phyloP scores from a whole-genome alignment of 2,113 vertebrate genomes.

The Mustela lutreola region DNA sequence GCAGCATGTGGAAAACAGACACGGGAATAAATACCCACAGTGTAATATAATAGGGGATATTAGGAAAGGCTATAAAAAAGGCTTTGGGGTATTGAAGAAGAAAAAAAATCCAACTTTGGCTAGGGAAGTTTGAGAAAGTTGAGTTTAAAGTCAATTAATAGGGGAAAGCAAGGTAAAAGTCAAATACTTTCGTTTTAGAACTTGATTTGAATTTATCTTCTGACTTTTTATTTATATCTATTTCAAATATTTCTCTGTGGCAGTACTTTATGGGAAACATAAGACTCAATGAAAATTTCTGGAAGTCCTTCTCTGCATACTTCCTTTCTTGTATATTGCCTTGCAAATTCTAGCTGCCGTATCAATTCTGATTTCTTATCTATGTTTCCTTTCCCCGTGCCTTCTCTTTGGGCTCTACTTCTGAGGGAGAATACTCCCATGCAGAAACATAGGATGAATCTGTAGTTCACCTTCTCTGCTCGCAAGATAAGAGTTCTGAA shows the following conservation, averaged over 20 bases:
- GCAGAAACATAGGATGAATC: not conserved
- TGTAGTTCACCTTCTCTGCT: not conserved
- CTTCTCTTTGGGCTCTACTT: not conserved
- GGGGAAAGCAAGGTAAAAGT: not conserved
- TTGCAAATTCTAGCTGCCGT: not conserved
- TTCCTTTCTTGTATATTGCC: not conserved
- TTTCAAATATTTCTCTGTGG: conserved; percentile 4
- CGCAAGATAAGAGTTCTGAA: not conserved
- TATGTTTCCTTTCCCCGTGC: not conserved
- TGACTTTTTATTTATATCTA: not conserved
- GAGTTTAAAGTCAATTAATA: not conserved
- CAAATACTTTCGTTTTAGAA: not conserved
- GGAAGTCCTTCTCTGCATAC: not conserved
- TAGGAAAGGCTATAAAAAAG: not conserved
- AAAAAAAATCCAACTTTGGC: not conserved
- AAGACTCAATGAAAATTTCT: conserved; percentile 17
- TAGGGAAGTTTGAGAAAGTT: not conserved
- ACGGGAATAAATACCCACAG: not conserved
- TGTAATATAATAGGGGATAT: not conserved
- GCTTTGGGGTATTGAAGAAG: not conserved
- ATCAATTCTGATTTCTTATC: not conserved
- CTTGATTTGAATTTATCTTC: not conserved
- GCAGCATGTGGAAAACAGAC: not conserved
- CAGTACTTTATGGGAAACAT: not conserved
- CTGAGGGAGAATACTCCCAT: not conserved